A percentile compares a stretch with the other conserved stretches of the same genome.
Conservation (phyloP, 2,888 invertebrate genomes). For the Acronicta alni region DNA sequence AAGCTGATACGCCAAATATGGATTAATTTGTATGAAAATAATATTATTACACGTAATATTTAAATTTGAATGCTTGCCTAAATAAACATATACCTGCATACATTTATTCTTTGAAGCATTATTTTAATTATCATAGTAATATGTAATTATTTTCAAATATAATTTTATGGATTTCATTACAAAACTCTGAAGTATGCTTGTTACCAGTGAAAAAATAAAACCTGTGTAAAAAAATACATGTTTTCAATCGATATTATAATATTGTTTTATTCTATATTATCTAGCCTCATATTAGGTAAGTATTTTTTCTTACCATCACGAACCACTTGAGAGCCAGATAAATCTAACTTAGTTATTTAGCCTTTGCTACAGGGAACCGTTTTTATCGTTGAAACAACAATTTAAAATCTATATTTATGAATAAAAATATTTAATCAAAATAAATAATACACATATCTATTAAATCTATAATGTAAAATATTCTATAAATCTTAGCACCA, state of each 20-base stretch:
- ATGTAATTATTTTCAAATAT: slow-evolving; percentile 5
- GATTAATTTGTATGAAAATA: too few species aligned
- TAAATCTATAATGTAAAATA: too few species aligned
- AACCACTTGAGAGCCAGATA: too few species aligned
- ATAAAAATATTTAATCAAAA: slow-evolving; percentile 41
- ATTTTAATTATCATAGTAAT: slow-evolving; percentile 1
- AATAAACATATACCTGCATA: too few species aligned
- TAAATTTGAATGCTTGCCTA: too few species aligned
- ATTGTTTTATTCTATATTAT: slow-evolving; percentile 14
- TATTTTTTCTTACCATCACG: too few species aligned
- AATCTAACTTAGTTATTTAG: too few species aligned
- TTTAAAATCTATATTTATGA: not conserved
- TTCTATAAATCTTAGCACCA: slow-evolving; percentile 72
- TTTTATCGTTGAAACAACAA: not conserved
- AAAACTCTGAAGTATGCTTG: not conserved
- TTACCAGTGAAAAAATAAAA: slow-evolving; percentile 25
- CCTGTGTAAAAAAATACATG: slow-evolving; percentile 26
- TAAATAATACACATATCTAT: slow-evolving; percentile 44
- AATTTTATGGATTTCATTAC: slow-evolving; percentile 12
- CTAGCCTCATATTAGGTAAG: too few species aligned
- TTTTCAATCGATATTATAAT: slow-evolving; percentile 13
- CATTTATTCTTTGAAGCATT: slow-evolving; percentile 10
- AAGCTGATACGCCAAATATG: too few species aligned
- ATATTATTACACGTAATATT: too few species aligned
- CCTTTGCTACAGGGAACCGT: too few species aligned